Percentiles rank a stretch among this genome's conserved stretches.
phyloP scores from a whole-genome alignment of 92 coral and sea anemone species.

The Porites lobata region DNA sequence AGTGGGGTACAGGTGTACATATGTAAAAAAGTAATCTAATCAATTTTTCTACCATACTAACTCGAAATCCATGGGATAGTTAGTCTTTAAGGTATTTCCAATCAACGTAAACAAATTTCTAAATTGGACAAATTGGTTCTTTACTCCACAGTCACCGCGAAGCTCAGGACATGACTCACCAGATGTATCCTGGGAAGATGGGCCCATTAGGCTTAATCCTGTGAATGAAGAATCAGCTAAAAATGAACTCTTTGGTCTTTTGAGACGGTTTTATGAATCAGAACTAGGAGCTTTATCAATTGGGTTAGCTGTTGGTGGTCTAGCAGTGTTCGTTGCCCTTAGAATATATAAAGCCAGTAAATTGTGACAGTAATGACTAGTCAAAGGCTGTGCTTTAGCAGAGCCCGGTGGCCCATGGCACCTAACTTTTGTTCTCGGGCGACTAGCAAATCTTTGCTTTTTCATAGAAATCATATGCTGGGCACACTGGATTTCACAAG shows the following conservation, averaged over 20 bases:
- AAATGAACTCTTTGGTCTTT: background rate
- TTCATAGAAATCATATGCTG: no score
- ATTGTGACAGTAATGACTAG: constrained; percentile 1
- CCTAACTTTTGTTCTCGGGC: no score
- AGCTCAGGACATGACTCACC: constrained; percentile 2
- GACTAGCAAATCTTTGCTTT: no score
- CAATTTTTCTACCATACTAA: no score
- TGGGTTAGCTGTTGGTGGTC: constrained; percentile 83
- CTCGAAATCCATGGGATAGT: no score
- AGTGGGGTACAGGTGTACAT: no score
- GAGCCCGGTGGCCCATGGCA: no score
- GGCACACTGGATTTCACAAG: no score
- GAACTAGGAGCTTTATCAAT: constrained; percentile 81
- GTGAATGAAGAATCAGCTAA: background rate
- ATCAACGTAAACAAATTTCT: no score
- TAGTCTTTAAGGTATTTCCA: no score
- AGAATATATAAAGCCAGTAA: constrained; percentile 63
- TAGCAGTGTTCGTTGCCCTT: constrained; percentile 75
- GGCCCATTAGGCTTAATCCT: constrained; percentile 9
- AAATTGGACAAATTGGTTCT: background rate
- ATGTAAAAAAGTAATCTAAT: no score
- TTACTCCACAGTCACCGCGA: constrained; percentile 6
- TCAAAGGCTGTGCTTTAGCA: background rate
- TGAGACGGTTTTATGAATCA: constrained; percentile 63
- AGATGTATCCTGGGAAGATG: constrained; percentile 1